Evolutionary conservation across 2,797 vertebrate genomes (phyloP).

Genomic region (Mormyrus hasselquistii): DNA sequence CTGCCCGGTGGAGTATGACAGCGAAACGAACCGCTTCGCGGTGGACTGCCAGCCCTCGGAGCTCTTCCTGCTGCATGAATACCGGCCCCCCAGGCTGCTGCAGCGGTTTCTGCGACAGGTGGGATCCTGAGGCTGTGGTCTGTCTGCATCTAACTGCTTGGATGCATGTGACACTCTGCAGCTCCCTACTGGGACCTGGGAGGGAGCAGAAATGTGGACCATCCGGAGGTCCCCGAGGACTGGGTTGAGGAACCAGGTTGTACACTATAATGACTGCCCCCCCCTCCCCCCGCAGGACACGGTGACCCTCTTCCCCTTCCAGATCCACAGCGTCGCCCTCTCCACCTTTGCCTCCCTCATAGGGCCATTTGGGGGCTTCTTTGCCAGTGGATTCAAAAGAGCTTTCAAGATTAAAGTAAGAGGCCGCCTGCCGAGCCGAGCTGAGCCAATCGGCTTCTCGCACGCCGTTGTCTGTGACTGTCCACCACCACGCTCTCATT

Average conservation of each 20-base stretch:
- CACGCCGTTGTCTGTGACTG: neutral
- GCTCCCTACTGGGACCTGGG: neutral
- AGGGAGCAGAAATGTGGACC: neutral
- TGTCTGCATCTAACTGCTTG: neutral
- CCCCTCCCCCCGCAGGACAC: slow-evolving; percentile 61
- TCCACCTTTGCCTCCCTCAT: slow-evolving; percentile 88
- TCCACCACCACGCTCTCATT: neutral
- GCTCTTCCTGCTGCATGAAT: slow-evolving; percentile 82
- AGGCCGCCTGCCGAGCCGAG: neutral
- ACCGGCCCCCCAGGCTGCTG: slow-evolving; percentile 70
- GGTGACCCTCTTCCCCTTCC: slow-evolving; percentile 84
- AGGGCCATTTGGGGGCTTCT: slow-evolving; percentile 93
- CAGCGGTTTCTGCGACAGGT: slow-evolving; percentile 72
- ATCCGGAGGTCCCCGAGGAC: neutral
- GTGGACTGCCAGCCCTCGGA: slow-evolving; percentile 84
- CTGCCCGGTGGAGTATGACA: slow-evolving; percentile 87
- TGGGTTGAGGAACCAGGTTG: neutral
- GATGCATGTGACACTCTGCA: neutral
- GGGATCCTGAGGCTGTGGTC: slow-evolving; percentile 35
- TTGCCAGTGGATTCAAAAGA: slow-evolving; percentile 95
- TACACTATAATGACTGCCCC: neutral
- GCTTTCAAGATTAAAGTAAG: slow-evolving; percentile 96
- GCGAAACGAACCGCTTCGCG: slow-evolving; percentile 81
- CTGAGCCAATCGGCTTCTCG: neutral
- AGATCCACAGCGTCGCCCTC: slow-evolving; percentile 89